Conservation (phyloP, 2,113 vertebrate genomes). For the Phaetusa simplex region DNA sequence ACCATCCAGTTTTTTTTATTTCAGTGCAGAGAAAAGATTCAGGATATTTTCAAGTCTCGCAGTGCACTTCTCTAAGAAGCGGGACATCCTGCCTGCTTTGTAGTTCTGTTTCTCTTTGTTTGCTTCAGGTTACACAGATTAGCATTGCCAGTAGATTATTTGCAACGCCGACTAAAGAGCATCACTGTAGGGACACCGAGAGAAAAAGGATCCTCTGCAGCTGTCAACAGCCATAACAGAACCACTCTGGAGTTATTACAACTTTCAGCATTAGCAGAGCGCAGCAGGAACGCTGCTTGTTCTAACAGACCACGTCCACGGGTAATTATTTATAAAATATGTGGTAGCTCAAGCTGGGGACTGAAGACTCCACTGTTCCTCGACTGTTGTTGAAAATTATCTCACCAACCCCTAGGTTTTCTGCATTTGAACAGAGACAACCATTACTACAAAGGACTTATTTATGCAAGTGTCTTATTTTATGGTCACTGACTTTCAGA, state of each 20-base stretch:
- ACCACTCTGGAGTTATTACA: neutral
- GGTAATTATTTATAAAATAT: neutral
- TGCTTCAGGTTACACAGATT: neutral
- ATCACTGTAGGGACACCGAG: neutral
- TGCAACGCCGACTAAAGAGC: neutral
- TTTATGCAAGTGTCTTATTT: neutral
- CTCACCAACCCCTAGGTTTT: neutral
- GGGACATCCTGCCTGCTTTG: neutral
- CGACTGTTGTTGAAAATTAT: neutral
- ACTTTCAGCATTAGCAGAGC: neutral
- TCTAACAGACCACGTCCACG: neutral
- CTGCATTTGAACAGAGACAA: neutral
- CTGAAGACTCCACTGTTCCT: neutral
- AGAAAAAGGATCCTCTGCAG: neutral
- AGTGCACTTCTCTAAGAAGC: neutral
- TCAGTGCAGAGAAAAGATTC: neutral
- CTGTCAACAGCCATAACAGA: conserved; percentile 4
- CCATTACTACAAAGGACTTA: neutral
- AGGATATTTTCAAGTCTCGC: neutral
- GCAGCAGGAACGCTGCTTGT: neutral
- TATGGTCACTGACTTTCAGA: neutral
- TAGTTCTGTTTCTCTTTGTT: neutral
- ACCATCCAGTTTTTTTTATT: neutral
- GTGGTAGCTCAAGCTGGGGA: neutral
- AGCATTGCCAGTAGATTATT: neutral